Conservation (phyloP, 1,140 invertebrate genomes). For the Zaprionus tsacasi region DNA sequence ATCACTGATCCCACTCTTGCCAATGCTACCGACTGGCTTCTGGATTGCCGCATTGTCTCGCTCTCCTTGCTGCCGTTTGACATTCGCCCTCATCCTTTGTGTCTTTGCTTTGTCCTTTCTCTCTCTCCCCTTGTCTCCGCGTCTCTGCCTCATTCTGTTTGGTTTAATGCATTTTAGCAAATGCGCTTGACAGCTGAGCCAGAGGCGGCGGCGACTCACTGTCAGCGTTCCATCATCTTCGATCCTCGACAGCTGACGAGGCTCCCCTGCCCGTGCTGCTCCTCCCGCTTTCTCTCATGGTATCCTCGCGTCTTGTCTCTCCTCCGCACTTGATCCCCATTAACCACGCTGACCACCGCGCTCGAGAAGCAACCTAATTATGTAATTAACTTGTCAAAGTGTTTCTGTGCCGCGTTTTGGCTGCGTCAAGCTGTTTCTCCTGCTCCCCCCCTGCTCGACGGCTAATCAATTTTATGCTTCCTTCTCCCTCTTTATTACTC, state of each 20-base stretch:
- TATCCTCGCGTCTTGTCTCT: background rate
- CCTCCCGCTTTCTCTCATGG: background rate
- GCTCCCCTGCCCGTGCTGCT: background rate
- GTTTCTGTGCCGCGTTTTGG: conserved; percentile 18
- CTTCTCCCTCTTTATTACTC: conserved; percentile 3
- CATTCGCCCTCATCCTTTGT: conserved; percentile 29
- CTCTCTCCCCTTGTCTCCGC: too few relatives aligned
- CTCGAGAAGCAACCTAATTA: conserved; percentile 70
- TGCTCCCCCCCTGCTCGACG: background rate
- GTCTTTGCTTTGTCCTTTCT: background rate
- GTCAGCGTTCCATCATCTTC: conserved; percentile 52
- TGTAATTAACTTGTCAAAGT: conserved; percentile 73
- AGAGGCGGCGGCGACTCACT: conserved; percentile 16
- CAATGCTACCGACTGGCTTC: conserved; percentile 10
- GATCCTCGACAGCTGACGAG: conserved; percentile 41
- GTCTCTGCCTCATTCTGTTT: conserved; percentile 23
- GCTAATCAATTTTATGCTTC: conserved; percentile 67
- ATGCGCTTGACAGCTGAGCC: conserved; percentile 76
- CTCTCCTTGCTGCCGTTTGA: conserved; percentile 25
- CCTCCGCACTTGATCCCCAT: background rate
- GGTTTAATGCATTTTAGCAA: conserved; percentile 77
- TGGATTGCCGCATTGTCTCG: conserved; percentile 44
- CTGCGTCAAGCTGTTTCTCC: conserved; percentile 3
- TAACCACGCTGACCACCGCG: conserved; percentile 33
- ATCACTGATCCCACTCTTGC: conserved; percentile 38